These are phyloP conservation scores for Ornithoptera alexandrae DNA, from an alignment of 2,888 invertebrate species.

Conservation along the genomic window DNA sequence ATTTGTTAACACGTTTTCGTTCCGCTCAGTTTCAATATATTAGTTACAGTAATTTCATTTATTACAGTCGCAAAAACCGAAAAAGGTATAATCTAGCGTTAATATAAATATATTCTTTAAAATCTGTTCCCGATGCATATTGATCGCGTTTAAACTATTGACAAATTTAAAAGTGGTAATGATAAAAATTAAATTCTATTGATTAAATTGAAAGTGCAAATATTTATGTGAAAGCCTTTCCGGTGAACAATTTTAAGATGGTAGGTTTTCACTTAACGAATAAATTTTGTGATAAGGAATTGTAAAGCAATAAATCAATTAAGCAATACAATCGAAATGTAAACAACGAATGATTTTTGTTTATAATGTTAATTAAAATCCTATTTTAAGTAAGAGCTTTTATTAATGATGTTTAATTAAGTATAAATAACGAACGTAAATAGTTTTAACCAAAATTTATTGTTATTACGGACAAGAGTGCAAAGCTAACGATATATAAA, in stretches of 20 bases:
- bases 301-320: conserved; percentile 48
- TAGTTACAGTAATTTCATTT: no score
- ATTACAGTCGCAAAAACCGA: no score
- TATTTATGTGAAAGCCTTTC: neutral
- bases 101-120: neutral
- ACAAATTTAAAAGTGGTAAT: neutral
- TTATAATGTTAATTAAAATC: conserved; percentile 17
- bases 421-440: conserved; percentile 5
- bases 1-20: neutral
- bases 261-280: conserved; percentile 14
- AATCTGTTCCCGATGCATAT: neutral
- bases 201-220: neutral
- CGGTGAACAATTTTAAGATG: neutral
- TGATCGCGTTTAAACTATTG: neutral
- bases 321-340: conserved; percentile 58
- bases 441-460: conserved; percentile 7
- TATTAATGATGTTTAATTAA: conserved; percentile 17
- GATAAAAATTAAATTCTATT: neutral
- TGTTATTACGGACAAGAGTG: neutral
- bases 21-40: no score
- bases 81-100: no score
- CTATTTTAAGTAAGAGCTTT: conserved; percentile 24
- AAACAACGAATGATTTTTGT: conserved; percentile 55
- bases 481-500: neutral
- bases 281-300: conserved; percentile 26